phyloP scores from a whole-genome alignment of 2,888 invertebrate genomes.

The Aphelenchoides bicaudatus region DNA sequence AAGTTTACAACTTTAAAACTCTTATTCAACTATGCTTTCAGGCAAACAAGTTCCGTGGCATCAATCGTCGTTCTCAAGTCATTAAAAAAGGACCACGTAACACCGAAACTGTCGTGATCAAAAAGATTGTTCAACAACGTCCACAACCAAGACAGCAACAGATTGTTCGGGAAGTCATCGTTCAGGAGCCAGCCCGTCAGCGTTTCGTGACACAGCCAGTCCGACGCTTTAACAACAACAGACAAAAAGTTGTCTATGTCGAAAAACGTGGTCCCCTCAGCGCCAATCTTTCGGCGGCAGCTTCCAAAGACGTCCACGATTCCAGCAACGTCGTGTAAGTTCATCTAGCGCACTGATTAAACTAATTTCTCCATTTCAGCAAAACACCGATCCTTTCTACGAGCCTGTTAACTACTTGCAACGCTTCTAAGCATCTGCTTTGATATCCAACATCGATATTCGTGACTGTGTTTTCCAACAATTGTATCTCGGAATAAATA shows the following conservation, averaged over 20 bases:
- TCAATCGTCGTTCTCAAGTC: conserved; percentile 10
- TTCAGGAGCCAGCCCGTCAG: conserved; percentile 19
- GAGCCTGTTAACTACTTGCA: conserved; percentile 38
- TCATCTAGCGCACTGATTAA: background rate
- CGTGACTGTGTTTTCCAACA: conserved; percentile 1
- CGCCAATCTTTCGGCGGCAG: conserved; percentile 4
- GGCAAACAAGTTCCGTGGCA: conserved; percentile 10
- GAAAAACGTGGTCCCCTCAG: background rate
- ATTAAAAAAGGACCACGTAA: conserved; percentile 13
- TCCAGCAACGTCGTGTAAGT: background rate
- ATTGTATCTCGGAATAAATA: background rate
- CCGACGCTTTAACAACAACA: conserved; percentile 14
- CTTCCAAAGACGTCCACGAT: conserved; percentile 4
- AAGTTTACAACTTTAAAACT: no score
- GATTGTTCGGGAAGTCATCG: conserved; percentile 16
- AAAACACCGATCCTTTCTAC: conserved; percentile 30
- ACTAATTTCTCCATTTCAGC: background rate
- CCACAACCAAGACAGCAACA: conserved; percentile 9
- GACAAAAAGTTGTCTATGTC: conserved; percentile 22
- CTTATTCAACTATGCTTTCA: no score
- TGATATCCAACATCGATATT: conserved; percentile 12
- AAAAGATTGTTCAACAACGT: conserved; percentile 18
- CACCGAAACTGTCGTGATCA: conserved; percentile 21
- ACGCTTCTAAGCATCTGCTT: conserved; percentile 23
- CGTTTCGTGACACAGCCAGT: conserved; percentile 15